phyloP scores from a whole-genome alignment of 2,888 invertebrate genomes.

The Mythimna ferrago region DNA sequence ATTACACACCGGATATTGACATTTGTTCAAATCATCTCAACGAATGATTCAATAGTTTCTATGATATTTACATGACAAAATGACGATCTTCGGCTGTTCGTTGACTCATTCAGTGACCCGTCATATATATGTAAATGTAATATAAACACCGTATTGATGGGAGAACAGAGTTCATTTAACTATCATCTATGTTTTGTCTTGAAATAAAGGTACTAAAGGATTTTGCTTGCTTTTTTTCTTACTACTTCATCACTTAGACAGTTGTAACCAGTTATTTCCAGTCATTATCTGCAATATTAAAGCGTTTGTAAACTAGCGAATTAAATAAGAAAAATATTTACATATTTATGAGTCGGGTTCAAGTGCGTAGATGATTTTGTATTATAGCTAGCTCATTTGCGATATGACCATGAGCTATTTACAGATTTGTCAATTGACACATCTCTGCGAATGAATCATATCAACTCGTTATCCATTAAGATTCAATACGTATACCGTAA shows the following conservation, averaged over 20 bases:
- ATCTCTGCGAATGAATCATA: slow-evolving; percentile 13
- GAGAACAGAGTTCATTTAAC: not conserved
- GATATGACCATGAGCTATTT: not conserved
- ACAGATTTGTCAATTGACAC: slow-evolving; percentile 8
- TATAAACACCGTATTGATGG: slow-evolving; percentile 9
- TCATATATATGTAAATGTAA: slow-evolving; percentile 38
- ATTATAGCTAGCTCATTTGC: not conserved
- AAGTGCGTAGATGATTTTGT: not conserved
- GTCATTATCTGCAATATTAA: not conserved
- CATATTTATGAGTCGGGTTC: not conserved
- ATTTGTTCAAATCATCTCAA: slow-evolving; percentile 58
- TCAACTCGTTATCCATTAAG: not conserved
- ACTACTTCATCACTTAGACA: not conserved
- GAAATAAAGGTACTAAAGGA: too few relatives aligned
- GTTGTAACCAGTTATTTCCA: slow-evolving; percentile 4
- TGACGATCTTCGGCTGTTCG: slow-evolving; percentile 52
- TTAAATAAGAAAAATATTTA: not conserved
- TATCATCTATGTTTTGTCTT: not conserved
- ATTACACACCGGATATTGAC: slow-evolving; percentile 68
- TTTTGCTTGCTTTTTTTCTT: not conserved
- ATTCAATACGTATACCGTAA: not conserved
- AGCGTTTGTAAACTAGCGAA: slow-evolving; percentile 8
- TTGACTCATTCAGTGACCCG: slow-evolving; percentile 62
- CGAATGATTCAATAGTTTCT: slow-evolving; percentile 70
- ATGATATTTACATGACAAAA: slow-evolving; percentile 67